Conservation (phyloP, 2,113 vertebrate genomes). For the Toxotes jaculatrix region DNA sequence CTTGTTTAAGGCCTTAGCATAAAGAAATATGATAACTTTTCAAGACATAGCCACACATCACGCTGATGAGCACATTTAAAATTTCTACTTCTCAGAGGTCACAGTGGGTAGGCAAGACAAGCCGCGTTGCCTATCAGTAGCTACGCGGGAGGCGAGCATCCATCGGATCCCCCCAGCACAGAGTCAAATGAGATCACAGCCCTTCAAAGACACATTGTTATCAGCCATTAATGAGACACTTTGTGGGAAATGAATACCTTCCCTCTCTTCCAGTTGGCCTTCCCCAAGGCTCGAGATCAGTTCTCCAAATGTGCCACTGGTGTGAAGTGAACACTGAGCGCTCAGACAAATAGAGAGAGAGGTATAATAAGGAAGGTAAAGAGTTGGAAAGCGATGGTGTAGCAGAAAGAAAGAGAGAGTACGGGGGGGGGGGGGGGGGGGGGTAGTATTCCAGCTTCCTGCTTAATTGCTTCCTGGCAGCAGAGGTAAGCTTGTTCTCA, state of each 20-base stretch:
- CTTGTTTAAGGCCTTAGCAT: neutral
- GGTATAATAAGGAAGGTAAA: conserved; percentile 15
- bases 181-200: conserved; percentile 61
- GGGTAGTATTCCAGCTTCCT: conserved; percentile 70
- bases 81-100: conserved; percentile 8
- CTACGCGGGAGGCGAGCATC: conserved; percentile 29
- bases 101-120: conserved; percentile 22
- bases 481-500: conserved; percentile 71
- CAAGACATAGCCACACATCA: neutral
- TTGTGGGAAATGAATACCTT: conserved; percentile 53
- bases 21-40: neutral
- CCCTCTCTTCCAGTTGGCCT: conserved; percentile 31
- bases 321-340: conserved; percentile 26
- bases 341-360: conserved; percentile 12
- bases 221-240: conserved; percentile 59
- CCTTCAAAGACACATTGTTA: conserved; percentile 48
- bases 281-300: conserved; percentile 53
- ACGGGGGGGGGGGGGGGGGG: conserved; percentile 25
- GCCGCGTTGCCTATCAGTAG: conserved; percentile 18
- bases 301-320: conserved; percentile 43
- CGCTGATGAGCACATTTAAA: conserved; percentile 10
- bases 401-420: conserved; percentile 24
- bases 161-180: conserved; percentile 11
- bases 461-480: conserved; percentile 83
- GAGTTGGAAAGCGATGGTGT: conserved; percentile 24